These are phyloP conservation scores for Drosophila pseudoobscura DNA, from an alignment of 1,140 invertebrate genomes.

Conservation along the genomic window DNA sequence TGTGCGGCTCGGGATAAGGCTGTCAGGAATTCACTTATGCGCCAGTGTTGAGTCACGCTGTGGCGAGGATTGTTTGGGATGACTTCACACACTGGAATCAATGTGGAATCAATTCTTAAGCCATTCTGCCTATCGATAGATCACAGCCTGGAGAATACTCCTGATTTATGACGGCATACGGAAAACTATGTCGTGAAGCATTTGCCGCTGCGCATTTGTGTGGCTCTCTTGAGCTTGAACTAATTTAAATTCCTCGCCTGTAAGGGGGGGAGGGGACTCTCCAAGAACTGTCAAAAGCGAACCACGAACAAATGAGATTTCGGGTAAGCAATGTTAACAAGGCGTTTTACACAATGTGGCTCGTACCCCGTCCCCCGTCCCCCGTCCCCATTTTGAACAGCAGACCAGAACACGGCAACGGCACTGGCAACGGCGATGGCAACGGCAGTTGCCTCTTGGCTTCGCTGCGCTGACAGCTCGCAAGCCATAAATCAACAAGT, in stretches of 20 bases:
- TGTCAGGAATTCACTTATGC: not conserved
- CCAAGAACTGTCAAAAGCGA: constrained; percentile 57
- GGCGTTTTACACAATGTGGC: constrained; percentile 72
- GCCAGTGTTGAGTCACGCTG: constrained; percentile 20
- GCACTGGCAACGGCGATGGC: constrained; percentile 17
- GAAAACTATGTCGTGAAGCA: constrained; percentile 72
- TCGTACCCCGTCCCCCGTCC: too few relatives aligned
- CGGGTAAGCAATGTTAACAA: constrained; percentile 73
- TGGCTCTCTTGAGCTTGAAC: constrained; percentile 35
- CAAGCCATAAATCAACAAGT: constrained; percentile 80
- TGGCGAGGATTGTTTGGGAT: too few relatives aligned
- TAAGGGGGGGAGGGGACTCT: constrained; percentile 12
- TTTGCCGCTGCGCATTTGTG: constrained; percentile 66
- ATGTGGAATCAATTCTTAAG: too few relatives aligned
- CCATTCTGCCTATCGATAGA: too few relatives aligned
- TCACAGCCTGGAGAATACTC: not conserved
- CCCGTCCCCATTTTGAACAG: not conserved
- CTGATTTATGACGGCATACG: constrained; percentile 57
- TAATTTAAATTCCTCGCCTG: constrained; percentile 74
- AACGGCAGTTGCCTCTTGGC: constrained; percentile 64
- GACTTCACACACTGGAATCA: too few relatives aligned
- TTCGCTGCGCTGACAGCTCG: constrained; percentile 66
- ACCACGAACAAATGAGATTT: constrained; percentile 59
- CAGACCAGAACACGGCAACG: constrained; percentile 37
- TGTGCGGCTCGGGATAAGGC: not conserved